Base-by-base conservation (phyloP, 2,113 vertebrate genomes). In the Hepsetus odoe region DNA sequence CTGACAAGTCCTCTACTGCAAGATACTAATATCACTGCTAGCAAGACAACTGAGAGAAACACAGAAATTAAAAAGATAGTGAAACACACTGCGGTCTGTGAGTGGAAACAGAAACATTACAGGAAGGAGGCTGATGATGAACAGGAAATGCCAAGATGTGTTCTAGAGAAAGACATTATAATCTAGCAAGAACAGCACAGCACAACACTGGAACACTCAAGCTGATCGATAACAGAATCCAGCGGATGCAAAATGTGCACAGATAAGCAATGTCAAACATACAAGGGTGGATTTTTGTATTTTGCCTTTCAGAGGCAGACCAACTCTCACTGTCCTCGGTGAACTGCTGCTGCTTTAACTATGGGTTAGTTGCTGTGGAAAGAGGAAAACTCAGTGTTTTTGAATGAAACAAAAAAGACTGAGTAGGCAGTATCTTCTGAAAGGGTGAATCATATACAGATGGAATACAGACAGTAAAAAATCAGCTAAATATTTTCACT, bases 91-190 rank as follows among this genome's bases (percentile, higher is more conserved):
- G 28, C 20, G 18, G 40, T 12, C 14, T 24, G 56, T 26, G n/a
- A 40, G 20, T 65, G 7, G 72, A 72, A 38, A 55, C 20, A 53
- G 61, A 72, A 42, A 59, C n/a, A 40, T 42, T 69, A 65, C 64
- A 51, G 46, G 55, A 58, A 38, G n/a, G 35, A 59, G 6, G 28
- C 51, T 46, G 46, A 58, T 30, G 46, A 53, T 22, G 28, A 64
- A 80, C 44, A 72, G 59, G 67, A 80, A 58, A 61, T 76, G 38
- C 55, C 49, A 38, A 51, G 38, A 4, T 61, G 14, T 59, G 68
- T 28, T n/a, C 26, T 13, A 38, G 55, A 72, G n/a, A 30, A 49
- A 77, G 64, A 53, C 35, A 30, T 33, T 55, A 38, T 14, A 28
- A 24, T 49, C 18, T 9, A 72, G 12, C 40, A 70, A 51, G 53